Evolutionary conservation across 2,888 invertebrate species (phyloP), one percentile per base, ranked within the genome.

Genomic region (Scaptomyza reducta): DNA sequence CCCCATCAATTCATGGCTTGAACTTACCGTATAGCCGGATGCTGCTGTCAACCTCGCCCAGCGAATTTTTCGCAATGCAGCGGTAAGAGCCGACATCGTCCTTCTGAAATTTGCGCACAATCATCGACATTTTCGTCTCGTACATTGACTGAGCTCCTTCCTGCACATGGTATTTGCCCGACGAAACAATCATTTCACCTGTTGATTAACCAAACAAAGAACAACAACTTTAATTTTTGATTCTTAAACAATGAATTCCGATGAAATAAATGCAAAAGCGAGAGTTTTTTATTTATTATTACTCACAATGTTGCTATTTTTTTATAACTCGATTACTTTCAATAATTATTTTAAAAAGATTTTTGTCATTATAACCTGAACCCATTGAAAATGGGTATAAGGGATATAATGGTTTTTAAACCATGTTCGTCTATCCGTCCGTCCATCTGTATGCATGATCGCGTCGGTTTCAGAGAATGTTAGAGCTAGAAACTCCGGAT

Each of bases 1-100:
- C 6, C 14, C 40, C 40, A 16, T 10, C 33, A 11, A 33, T 33
- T 5, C 3, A 33, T 10, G 49, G 3, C 18, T 16, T 33, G n/a
- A 59, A 90, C 90, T 94, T 92, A 97, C 97, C 97, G 91, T 97
- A 97, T 54, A 97, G 93, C 75, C 97, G 94, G 87, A 97, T 97
- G 89, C 95, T 95, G 92, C 96, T 96, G 90, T 97, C 97, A 18
- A 96, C 96, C 91, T 97, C 97, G 1, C 97, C 97, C 3, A 97
- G 93, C 0, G 96, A 96, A 92, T 96, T 97, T 91, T 96, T 96
- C 31, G 97, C 97, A 64, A 96, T 95, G 90, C 97, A 97, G 54
- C 95, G 93, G 92, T 97, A 97, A 1, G 95, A 95, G 27, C 97
- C 97, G 9, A 96, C 94, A 89, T 97, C 97, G 35, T 94, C 93